Evolutionary conservation across 1,140 invertebrate species (phyloP).

Genomic region (Procambarus clarkii): DNA sequence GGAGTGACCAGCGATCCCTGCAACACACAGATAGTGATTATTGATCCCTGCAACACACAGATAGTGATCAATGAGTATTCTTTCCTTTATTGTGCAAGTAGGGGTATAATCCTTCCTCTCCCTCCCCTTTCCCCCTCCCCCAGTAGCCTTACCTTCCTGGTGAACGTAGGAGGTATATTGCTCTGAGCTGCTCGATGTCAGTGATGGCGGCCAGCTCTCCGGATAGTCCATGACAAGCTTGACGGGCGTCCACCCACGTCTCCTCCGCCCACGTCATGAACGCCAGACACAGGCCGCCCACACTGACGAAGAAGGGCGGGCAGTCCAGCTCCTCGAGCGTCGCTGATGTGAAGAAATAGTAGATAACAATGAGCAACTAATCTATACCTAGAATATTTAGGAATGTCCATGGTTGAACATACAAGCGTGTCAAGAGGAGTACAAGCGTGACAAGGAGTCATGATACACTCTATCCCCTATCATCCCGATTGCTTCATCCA

Average conservation of each 20-base stretch:
- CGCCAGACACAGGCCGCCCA: constrained; percentile 7
- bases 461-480: no score
- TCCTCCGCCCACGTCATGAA: constrained; percentile 23
- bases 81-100: no score
- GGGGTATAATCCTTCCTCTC: no score
- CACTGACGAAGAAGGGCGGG: background rate
- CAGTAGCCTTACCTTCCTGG: constrained; percentile 3
- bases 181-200: constrained; percentile 17
- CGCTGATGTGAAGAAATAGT: background rate
- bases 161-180: constrained; percentile 14
- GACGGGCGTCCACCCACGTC: background rate
- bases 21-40: background rate
- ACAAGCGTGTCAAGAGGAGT: no score
- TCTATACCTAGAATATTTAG: no score
- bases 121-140: no score
- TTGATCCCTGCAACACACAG: background rate
- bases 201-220: background rate
- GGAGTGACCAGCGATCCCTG: constrained; percentile 8
- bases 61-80: background rate
- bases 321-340: background rate
- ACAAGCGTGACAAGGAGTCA: no score
- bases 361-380: no score
- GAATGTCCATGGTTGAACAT: no score
- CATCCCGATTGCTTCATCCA: no score
- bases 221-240: background rate